Conservation (phyloP, 2,113 vertebrate genomes). For the Carassius gibelio region DNA sequence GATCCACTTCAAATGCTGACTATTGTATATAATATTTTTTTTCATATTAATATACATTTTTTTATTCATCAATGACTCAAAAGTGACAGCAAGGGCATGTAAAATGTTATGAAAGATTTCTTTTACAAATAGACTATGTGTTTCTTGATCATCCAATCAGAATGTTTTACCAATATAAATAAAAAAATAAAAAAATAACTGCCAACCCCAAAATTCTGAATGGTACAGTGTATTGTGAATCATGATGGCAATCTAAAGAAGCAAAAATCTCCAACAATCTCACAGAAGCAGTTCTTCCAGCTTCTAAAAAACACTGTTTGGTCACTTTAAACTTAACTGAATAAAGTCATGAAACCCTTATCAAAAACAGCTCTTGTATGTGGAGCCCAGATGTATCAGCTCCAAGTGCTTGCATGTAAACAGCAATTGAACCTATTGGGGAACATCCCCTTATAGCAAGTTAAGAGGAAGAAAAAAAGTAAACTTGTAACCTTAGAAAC, state of each 20-base stretch:
- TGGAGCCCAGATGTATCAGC: background rate
- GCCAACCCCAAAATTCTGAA: too few relatives aligned
- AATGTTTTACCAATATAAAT: too few relatives aligned
- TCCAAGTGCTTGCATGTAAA: background rate
- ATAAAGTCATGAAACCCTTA: background rate
- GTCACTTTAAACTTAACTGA: background rate
- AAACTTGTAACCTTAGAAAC: slow-evolving; percentile 66
- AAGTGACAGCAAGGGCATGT: too few relatives aligned
- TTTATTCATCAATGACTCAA: background rate
- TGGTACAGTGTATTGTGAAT: background rate
- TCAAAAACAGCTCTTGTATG: background rate
- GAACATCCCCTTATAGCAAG: slow-evolving; percentile 37
- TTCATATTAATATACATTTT: too few relatives aligned
- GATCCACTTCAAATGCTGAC: too few relatives aligned
- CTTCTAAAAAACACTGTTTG: background rate
- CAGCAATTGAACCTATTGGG: slow-evolving; percentile 37
- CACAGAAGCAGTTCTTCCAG: background rate
- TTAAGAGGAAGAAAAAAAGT: slow-evolving; percentile 39
- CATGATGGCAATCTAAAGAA: background rate
- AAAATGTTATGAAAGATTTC: too few relatives aligned
- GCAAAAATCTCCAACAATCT: background rate
- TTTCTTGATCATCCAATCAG: too few relatives aligned
- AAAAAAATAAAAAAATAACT: too few relatives aligned
- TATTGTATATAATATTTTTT: background rate
- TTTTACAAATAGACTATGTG: too few relatives aligned